Percentiles rank a stretch among this genome's conserved stretches.
Conservation (phyloP, 2,797 vertebrate genomes). For the Glyptemys insculpta region DNA sequence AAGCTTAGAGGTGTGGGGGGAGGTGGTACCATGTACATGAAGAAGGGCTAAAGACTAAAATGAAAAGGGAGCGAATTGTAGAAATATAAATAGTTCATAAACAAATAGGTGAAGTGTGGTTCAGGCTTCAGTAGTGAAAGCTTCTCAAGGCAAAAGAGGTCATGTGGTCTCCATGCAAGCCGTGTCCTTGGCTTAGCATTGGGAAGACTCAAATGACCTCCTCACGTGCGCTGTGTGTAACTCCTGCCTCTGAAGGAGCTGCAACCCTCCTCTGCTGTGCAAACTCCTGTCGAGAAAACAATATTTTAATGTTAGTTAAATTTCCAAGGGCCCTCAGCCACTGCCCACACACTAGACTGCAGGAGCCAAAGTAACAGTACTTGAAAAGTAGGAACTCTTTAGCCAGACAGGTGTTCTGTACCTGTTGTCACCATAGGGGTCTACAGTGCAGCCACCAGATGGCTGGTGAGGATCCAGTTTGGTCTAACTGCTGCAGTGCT, state of each 20-base stretch:
- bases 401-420: not conserved
- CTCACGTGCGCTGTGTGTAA: not conserved
- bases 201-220: not conserved
- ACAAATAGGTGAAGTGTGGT: not conserved
- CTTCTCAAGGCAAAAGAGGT: not conserved
- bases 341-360: not conserved
- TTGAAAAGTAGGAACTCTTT: not conserved
- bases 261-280: not conserved
- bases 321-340: not conserved
- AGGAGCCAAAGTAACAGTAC: not conserved
- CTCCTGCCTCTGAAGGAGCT: not conserved
- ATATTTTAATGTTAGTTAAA: not conserved
- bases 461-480: not conserved
- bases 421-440: not conserved
- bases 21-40: not conserved
- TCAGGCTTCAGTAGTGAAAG: not conserved
- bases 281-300: not conserved
- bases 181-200: not conserved
- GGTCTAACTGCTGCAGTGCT: not conserved
- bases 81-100: not conserved
- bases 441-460: not conserved
- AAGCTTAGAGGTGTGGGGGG: accelerated
- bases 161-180: not conserved
- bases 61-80: not conserved
- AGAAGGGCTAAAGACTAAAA: not conserved